Evolutionary conservation across 2,888 invertebrate species (phyloP).

Genomic region (Tanypteryx hageni): DNA sequence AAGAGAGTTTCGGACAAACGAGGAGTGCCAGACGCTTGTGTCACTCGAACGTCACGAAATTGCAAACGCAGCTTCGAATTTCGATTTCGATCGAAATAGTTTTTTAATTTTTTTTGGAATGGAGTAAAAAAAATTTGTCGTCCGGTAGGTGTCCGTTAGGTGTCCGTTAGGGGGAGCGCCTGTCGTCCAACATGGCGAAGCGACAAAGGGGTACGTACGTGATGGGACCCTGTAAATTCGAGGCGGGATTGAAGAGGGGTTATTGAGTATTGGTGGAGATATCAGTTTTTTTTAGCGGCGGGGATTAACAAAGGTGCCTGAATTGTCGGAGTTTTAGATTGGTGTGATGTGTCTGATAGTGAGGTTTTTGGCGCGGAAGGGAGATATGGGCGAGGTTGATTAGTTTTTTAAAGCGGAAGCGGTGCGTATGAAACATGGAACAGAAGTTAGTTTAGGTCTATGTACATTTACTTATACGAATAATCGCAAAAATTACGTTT

Average conservation of each 20-base stretch:
- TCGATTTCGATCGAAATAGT: not conserved
- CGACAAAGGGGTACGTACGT: no score
- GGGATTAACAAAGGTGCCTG: not conserved
- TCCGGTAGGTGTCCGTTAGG: not conserved
- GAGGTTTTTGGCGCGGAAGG: not conserved
- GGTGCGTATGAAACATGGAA: not conserved
- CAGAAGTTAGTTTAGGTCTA: no score
- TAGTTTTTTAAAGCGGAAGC: slow-evolving; percentile 12
- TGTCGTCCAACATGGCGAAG: no score
- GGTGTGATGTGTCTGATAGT: not conserved
- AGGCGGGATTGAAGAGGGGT: not conserved
- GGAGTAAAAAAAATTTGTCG: not conserved
- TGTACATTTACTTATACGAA: no score
- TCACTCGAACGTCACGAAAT: not conserved
- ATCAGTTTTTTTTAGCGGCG: not conserved
- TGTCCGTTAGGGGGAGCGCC: not conserved
- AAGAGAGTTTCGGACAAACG: not conserved
- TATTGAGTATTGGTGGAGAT: not conserved
- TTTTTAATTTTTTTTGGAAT: not conserved
- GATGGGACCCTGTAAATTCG: no score
- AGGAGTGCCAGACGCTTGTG: not conserved
- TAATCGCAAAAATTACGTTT: no score
- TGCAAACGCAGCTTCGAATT: not conserved
- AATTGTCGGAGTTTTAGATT: not conserved
- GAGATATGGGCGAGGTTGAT: not conserved